phyloP scores from a whole-genome alignment of 2,797 vertebrate species.

The Pelobates cultripes region DNA sequence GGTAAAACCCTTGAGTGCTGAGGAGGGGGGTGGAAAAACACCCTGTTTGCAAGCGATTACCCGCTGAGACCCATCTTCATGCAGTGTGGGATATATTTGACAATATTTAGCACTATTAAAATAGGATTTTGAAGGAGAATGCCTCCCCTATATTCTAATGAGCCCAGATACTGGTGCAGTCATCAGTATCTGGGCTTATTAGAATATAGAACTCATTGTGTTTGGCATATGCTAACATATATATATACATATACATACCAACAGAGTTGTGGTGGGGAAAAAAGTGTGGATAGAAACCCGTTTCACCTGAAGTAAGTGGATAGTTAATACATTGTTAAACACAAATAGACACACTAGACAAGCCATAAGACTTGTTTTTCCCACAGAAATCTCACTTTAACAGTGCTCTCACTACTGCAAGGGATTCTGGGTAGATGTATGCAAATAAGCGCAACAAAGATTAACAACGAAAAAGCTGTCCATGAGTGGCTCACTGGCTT shows the following conservation, averaged over 20 bases:
- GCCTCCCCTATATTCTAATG: constrained; percentile 73
- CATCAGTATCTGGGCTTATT: constrained; percentile 67
- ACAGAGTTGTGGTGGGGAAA: too few relatives aligned
- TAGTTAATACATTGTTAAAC: too few relatives aligned
- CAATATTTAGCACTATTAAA: constrained; percentile 70
- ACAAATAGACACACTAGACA: too few relatives aligned
- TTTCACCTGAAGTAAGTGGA: too few relatives aligned
- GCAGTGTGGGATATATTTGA: constrained; percentile 71
- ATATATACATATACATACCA: constrained; percentile 44
- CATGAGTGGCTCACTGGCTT: too few relatives aligned
- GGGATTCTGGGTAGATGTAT: too few relatives aligned
- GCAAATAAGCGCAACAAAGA: too few relatives aligned
- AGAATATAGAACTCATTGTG: constrained; percentile 67
- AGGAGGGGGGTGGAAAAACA: constrained; percentile 66
- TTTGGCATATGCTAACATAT: constrained; percentile 64
- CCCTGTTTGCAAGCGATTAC: constrained; percentile 76
- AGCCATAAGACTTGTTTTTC: too few relatives aligned
- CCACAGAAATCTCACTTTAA: too few relatives aligned
- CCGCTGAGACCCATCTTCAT: constrained; percentile 73
- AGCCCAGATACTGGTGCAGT: constrained; percentile 70
- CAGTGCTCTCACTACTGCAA: too few relatives aligned
- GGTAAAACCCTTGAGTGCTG: constrained; percentile 82
- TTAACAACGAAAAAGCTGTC: too few relatives aligned
- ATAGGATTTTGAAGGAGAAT: constrained; percentile 69
- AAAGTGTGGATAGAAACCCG: too few relatives aligned